These are phyloP conservation scores for Paratrypauchen microcephalus DNA, from an alignment of 2,797 vertebrate genomes.

Conservation along the genomic window DNA sequence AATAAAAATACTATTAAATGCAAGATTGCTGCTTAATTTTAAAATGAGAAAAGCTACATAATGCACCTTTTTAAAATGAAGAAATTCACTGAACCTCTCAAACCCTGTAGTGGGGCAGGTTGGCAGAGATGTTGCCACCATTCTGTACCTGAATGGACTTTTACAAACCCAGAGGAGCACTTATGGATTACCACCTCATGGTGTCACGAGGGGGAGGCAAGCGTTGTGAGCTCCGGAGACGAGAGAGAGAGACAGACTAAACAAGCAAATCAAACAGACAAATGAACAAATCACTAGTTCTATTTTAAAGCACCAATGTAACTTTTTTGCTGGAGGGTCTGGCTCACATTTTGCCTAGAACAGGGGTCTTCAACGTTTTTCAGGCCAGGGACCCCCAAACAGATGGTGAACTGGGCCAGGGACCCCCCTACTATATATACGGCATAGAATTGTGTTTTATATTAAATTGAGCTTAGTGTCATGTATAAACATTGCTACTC, in stretches of 20 bases:
- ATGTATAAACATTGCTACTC: too few species aligned
- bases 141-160: neutral
- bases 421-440: too few species aligned
- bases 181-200: neutral
- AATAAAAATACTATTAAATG: neutral
- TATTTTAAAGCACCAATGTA: too few species aligned
- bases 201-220: neutral
- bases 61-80: neutral
- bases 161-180: neutral
- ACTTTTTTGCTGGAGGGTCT: too few species aligned
- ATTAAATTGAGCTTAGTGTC: too few species aligned
- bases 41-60: neutral
- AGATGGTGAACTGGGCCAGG: too few species aligned
- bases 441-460: too few species aligned
- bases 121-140: too few species aligned
- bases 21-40: neutral
- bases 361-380: too few species aligned
- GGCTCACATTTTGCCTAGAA: too few species aligned
- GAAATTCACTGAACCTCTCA: neutral
- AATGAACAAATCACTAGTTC: neutral
- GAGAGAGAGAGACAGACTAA: neutral
- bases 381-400: too few species aligned
- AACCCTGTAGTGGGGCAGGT: too few species aligned
- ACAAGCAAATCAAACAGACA: neutral
- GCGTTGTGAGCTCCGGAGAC: neutral